Percentiles rank a stretch among this genome's conserved stretches.
phyloP scores from a whole-genome alignment of 2,797 vertebrate genomes.

The Falco novaeseelandiae region DNA sequence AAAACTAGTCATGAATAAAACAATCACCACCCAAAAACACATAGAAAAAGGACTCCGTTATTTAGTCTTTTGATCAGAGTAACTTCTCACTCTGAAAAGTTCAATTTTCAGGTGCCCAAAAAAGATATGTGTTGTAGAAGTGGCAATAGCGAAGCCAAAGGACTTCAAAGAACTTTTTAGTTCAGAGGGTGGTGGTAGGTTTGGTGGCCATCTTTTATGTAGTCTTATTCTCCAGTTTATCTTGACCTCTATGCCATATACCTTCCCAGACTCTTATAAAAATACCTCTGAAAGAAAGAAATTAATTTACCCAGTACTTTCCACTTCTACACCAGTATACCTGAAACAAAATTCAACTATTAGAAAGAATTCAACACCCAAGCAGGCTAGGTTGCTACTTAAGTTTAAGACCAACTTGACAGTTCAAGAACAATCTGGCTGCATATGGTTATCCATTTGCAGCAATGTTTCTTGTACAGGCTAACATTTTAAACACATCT shows the following conservation, averaged over 20 bases:
- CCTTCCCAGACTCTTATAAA: neutral
- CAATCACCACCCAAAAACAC: neutral
- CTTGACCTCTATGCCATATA: neutral
- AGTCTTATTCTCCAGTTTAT: neutral
- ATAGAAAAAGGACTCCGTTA: accelerated
- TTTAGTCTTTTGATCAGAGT: neutral
- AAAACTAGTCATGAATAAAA: neutral
- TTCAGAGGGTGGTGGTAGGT: accelerated
- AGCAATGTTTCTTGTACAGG: neutral
- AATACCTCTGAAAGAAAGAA: neutral
- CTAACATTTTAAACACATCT: neutral
- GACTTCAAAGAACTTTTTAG: neutral
- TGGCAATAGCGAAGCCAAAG: neutral
- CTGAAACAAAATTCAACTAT: neutral
- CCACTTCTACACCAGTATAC: neutral
- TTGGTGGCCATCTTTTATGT: neutral
- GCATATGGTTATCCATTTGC: neutral
- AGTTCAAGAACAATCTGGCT: neutral
- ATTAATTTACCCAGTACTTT: neutral
- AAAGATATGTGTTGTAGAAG: neutral
- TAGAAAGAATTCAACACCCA: neutral
- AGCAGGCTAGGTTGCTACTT: neutral
- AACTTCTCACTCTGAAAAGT: neutral
- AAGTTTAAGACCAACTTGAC: neutral
- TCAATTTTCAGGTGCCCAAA: neutral